A percentile compares a stretch with the other conserved stretches of the same genome.
These are phyloP conservation scores for Entomyzon cyanotis DNA, from an alignment of 2,113 vertebrate genomes.

Conservation along the genomic window DNA sequence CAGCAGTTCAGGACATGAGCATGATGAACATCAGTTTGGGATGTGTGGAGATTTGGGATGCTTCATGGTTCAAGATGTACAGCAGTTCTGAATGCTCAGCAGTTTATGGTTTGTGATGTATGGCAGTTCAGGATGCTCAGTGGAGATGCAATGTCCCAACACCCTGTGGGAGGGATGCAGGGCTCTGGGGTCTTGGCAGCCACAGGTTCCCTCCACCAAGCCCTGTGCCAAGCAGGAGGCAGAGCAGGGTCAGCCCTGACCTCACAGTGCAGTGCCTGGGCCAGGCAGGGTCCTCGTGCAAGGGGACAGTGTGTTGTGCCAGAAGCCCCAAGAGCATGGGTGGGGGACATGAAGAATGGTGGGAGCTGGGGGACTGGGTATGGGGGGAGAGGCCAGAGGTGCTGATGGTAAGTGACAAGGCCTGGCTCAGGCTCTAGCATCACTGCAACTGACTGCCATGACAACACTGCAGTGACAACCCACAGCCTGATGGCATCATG, in stretches of 20 bases:
- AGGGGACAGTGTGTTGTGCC: fast-evolving
- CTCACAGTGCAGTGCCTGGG: background rate
- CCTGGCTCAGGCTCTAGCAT: background rate
- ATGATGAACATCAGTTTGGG: background rate
- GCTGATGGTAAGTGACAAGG: background rate
- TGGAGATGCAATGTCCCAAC: background rate
- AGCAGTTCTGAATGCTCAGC: background rate
- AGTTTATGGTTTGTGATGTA: background rate
- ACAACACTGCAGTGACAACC: slow-evolving; percentile 9
- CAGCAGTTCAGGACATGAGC: fast-evolving
- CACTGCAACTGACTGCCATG: slow-evolving; percentile 10
- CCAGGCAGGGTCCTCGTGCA: background rate
- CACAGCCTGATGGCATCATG: background rate
- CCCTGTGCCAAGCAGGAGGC: background rate
- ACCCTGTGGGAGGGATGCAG: background rate
- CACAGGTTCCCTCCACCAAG: fast-evolving
- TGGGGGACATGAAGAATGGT: background rate
- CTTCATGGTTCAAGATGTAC: background rate
- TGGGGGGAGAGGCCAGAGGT: background rate
- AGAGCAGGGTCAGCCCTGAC: background rate
- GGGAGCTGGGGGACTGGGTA: background rate
- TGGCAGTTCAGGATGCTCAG: background rate
- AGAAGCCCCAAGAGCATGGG: background rate
- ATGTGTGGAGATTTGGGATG: background rate
- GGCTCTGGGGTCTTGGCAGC: background rate